Percentiles rank a stretch among this genome's conserved stretches.
These are phyloP conservation scores for Drosophila mimica DNA, from an alignment of 2,888 invertebrate genomes.

Conservation along the genomic window DNA sequence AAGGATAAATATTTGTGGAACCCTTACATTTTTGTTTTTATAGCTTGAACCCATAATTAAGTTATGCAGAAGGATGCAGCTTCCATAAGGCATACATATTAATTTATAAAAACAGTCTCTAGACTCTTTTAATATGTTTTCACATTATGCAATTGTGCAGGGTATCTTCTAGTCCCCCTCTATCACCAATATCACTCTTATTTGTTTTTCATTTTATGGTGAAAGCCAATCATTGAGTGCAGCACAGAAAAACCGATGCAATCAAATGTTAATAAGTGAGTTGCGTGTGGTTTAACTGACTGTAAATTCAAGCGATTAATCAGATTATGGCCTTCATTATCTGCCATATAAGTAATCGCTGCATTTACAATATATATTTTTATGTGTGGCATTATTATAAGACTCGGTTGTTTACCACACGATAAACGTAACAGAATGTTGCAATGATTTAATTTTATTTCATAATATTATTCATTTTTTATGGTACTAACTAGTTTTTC, in stretches of 20 bases:
- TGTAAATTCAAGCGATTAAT: constrained; percentile 49
- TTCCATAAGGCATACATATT: background rate
- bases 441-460: background rate
- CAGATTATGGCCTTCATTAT: constrained; percentile 36
- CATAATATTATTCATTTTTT: background rate
- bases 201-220: constrained; percentile 2
- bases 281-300: constrained; percentile 42
- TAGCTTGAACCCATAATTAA: background rate
- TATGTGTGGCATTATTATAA: background rate
- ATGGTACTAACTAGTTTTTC: background rate
- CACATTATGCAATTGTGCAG: background rate
- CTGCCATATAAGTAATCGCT: constrained; percentile 19
- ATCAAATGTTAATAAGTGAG: constrained; percentile 55
- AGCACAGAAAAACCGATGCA: constrained; percentile 22
- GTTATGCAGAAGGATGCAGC: background rate
- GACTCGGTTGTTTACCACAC: background rate
- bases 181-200: no score
- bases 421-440: background rate
- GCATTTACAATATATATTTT: constrained; percentile 7
- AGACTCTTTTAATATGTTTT: background rate
- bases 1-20: constrained; percentile 57
- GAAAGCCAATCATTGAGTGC: constrained; percentile 49
- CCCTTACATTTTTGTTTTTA: constrained; percentile 4
- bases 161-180: background rate
- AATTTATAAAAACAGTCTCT: no score